Evolutionary conservation across 2,797 vertebrate genomes (phyloP), one percentile per base, ranked within the genome.

Genomic region (Uromys caudimaculatus): DNA sequence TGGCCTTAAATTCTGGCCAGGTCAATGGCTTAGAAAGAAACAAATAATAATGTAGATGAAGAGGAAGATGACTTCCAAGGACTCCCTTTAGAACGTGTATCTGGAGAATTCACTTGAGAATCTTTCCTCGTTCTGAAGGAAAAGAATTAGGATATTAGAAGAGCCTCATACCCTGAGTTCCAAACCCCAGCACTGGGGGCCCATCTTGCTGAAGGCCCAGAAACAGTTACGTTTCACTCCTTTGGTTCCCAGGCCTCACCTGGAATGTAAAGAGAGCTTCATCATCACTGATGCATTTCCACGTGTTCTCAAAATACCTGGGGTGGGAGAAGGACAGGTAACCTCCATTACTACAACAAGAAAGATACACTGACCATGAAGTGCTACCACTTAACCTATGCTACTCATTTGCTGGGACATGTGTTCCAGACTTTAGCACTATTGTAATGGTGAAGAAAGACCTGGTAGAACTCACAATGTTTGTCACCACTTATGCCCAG

Each of bases 251-350:
- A 21, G 44, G 41, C 64, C 54, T 98, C 98, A 99, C 99, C 98
- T 99, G 99, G 38, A 99, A 98, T 97, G 98, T 98, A 56, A 98
- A 96, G 99, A 99, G 93, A 99, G 98, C 47, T 98, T 98, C 21
- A 35, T 98, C 99, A 1, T 99, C 99, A 97, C 96, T 97, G 56
- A 96, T 97, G 83, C 99, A 99, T 97, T 99, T 98, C 99, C 99
- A 99, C 3, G 98, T 98, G 1, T 99, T 99, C 95, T 98, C 98
- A 75, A 99, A 98, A 98, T 99, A 99, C 97, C 99, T 99, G 87
- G 52, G 41, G 0, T 8, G 35, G 0, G 24, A 29, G 32, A 89
- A 89, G 29, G 44, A 44, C 69, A 29, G 35, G 6, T 41, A 24
- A 47, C 27, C 4, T 82, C 62, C 11, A 29, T 77, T 27, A 52